Percentiles rank a stretch among this genome's conserved stretches.
phyloP scores from a whole-genome alignment of 2,888 invertebrate species.

The Troides oblongomaculatus region DNA sequence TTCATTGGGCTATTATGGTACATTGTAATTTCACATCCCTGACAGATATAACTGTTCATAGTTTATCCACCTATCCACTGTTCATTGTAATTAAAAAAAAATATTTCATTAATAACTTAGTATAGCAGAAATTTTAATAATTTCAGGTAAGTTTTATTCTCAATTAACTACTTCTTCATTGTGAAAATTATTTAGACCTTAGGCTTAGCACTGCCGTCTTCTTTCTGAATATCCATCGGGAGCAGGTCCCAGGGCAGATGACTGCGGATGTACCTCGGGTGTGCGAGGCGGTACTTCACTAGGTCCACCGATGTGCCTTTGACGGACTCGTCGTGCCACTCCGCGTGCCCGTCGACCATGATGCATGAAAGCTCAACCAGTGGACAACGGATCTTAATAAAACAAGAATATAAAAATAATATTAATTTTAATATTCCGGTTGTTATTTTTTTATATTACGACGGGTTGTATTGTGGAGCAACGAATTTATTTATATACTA shows the following conservation, averaged over 20 bases:
- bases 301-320: slow-evolving; percentile 87
- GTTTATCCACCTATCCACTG: too few relatives aligned
- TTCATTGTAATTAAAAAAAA: too few relatives aligned
- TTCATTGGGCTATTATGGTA: too few relatives aligned
- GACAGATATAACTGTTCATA: too few relatives aligned
- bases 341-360: slow-evolving; percentile 80
- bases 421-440: background rate
- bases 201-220: slow-evolving; percentile 82
- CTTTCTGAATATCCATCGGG: slow-evolving; percentile 82
- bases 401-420: background rate
- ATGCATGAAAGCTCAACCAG: slow-evolving; percentile 86
- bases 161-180: too few relatives aligned
- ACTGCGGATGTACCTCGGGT: slow-evolving; percentile 87
- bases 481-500: too few relatives aligned
- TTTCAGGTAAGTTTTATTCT: too few relatives aligned
- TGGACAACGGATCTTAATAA: slow-evolving; percentile 84
- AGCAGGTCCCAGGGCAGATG: slow-evolving; percentile 87
- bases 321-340: slow-evolving; percentile 79
- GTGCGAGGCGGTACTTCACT: slow-evolving; percentile 82
- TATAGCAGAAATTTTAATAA: too few relatives aligned
- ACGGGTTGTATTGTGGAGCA: too few relatives aligned
- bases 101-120: too few relatives aligned
- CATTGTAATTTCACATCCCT: too few relatives aligned
- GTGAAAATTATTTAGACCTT: slow-evolving; percentile 75
- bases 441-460: too few relatives aligned